Evolutionary conservation across 64 coral and sea anemone species (phyloP).

Genomic region (Pocillopora verrucosa): DNA sequence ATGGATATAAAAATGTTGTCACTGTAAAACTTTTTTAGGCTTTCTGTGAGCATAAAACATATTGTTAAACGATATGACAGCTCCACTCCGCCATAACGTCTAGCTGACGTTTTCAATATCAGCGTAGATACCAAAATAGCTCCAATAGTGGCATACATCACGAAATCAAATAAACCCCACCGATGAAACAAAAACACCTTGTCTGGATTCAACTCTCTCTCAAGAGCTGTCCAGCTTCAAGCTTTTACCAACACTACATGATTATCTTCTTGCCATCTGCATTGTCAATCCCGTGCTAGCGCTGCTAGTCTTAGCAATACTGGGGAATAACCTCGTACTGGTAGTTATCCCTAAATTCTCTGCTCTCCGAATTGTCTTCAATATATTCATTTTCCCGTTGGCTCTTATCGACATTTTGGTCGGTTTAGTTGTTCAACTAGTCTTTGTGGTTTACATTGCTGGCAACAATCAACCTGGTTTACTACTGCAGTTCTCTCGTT

Average conservation of each 20-base stretch:
- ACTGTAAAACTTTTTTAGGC: too few relatives aligned
- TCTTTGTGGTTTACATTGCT: too few relatives aligned
- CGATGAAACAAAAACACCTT: not conserved
- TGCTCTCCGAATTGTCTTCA: constrained; percentile 15
- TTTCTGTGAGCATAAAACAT: too few relatives aligned
- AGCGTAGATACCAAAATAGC: not conserved
- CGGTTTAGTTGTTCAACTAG: constrained; percentile 29
- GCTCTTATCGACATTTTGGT: constrained; percentile 30
- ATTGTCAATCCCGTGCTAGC: constrained; percentile 7
- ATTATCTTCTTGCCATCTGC: constrained; percentile 10
- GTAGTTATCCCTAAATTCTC: constrained; percentile 4
- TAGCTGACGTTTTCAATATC: not conserved
- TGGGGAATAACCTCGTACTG: constrained; percentile 10
- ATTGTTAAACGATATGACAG: not conserved
- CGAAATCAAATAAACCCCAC: not conserved
- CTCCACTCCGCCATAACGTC: not conserved
- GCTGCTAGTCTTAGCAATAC: not conserved
- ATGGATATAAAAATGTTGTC: too few relatives aligned
- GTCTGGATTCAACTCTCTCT: not conserved
- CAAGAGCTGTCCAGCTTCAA: constrained; percentile 1
- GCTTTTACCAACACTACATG: not conserved
- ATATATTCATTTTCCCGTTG: constrained; percentile 26
- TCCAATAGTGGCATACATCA: not conserved
- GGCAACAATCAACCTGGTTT: constrained; percentile 24
- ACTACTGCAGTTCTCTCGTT: too few relatives aligned